Base-by-base conservation (phyloP, 1,140 invertebrate species). In the Aphelenchoides avenae region DNA sequence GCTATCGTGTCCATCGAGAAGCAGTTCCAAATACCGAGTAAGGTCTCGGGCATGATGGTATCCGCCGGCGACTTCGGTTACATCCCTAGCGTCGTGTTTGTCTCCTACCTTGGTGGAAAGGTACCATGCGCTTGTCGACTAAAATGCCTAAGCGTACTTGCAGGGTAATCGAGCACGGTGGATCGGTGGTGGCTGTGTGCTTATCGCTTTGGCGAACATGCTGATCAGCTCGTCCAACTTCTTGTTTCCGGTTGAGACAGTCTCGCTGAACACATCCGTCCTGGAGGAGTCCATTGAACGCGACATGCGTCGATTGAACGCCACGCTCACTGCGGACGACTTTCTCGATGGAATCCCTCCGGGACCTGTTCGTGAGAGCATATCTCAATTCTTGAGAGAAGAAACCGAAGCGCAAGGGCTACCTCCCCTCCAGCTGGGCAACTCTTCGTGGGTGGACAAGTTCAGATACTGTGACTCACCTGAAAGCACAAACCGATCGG, bases 11-110 rank as follows among this genome's bases (percentile, higher is more conserved):
- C 60, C 37, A 77, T 75, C 27, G 73, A 75, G 49, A 50, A 60
- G 29, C 73, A 75, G 47, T 75, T 75, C 47, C 72, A 73, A 59
- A 76, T 75, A 24, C 68, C 73, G 15, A 71, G 66, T 22, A 73
- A 68, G 68, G 37, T 76, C 9, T 73, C 71, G 18, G 73, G 73
- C 9, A 63, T 75, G 43, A 62, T 75, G 47, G 57, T 77, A 30
- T 61, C 53, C 26, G 73, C 75, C 26, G 75, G 70, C 42, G 73
- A 75, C 40, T 66, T 75, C 39, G 65, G 68, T 1, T 75, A 75
- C 41, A 73, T 75, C 48, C 73, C 73, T 13, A 75, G 71, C 31
- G 75, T 75, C 22, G 54, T 77, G 5, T 77, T 75, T 48, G 57
- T 75, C 13, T 63, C 75, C 9, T 76, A 75, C 47, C 69, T 73